These are phyloP conservation scores for Arothron firmamentum DNA, from an alignment of 2,113 vertebrate species.

Conservation along the genomic window DNA sequence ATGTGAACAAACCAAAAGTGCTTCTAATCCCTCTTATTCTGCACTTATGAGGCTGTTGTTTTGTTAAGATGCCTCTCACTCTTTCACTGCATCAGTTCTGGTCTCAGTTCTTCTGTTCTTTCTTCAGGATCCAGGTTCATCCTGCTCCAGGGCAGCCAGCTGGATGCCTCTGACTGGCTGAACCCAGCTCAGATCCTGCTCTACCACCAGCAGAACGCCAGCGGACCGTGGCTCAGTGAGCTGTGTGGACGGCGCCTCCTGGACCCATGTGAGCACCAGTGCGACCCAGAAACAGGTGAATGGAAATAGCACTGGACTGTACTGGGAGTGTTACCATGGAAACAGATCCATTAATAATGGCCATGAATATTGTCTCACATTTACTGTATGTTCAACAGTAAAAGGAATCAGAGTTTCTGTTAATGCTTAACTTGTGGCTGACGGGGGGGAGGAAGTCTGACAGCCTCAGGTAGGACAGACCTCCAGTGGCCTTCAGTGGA, in stretches of 20 bases:
- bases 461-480: too few species aligned
- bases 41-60: neutral
- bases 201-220: slow-evolving; percentile 97
- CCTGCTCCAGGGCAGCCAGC: slow-evolving; percentile 91
- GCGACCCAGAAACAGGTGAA: slow-evolving; percentile 91
- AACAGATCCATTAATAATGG: neutral
- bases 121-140: slow-evolving; percentile 90
- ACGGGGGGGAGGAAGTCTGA: too few species aligned
- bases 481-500: too few species aligned
- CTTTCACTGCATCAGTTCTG: neutral
- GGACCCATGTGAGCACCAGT: slow-evolving; percentile 96
- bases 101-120: neutral
- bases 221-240: slow-evolving; percentile 92
- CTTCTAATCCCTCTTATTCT: neutral
- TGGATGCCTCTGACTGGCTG: slow-evolving; percentile 96
- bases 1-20: slow-evolving; percentile 1
- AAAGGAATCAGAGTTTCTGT: too few species aligned
- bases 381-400: too few species aligned
- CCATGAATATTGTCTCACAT: too few species aligned
- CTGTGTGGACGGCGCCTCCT: slow-evolving; percentile 91
- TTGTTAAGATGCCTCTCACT: neutral
- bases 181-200: slow-evolving; percentile 94
- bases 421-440: too few species aligned
- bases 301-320: neutral
- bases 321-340: neutral